phyloP scores from a whole-genome alignment of 2,888 invertebrate species.

The Yponomeuta sedellus region DNA sequence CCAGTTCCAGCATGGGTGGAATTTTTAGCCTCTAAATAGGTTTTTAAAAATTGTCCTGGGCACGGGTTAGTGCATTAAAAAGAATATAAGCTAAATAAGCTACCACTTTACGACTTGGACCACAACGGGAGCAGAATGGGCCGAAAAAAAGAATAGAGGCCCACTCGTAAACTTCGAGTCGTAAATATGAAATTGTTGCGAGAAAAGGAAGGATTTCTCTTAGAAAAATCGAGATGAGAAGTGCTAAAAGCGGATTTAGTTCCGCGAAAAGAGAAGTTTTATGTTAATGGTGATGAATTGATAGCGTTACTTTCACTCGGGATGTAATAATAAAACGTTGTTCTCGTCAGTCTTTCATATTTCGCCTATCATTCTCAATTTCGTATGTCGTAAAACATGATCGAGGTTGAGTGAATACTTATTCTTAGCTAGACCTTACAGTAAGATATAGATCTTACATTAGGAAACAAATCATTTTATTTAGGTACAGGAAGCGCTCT shows the following conservation, averaged over 20 bases:
- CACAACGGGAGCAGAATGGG: background rate
- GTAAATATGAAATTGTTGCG: slow-evolving; percentile 61
- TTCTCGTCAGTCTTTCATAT: too few species aligned
- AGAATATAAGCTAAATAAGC: background rate
- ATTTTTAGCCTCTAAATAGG: too few species aligned
- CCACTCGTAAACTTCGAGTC: slow-evolving; percentile 57
- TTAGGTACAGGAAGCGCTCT: too few species aligned
- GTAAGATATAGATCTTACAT: too few species aligned
- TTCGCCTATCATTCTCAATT: too few species aligned
- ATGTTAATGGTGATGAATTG: background rate
- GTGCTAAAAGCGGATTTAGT: slow-evolving; percentile 6
- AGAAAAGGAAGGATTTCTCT: slow-evolving; percentile 36
- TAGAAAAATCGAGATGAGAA: slow-evolving; percentile 9
- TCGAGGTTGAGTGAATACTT: too few species aligned
- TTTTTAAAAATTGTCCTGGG: too few species aligned
- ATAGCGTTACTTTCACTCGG: background rate
- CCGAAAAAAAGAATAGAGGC: slow-evolving; percentile 44
- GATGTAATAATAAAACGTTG: background rate
- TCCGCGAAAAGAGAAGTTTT: background rate
- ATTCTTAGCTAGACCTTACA: too few species aligned
- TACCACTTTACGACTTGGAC: slow-evolving; percentile 14
- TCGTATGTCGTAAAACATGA: too few species aligned
- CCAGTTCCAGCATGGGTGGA: too few species aligned
- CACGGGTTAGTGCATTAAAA: too few species aligned
- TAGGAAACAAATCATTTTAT: too few species aligned